Base-by-base conservation (phyloP, 1,140 invertebrate genomes). In the Trinorchestia longiramus region DNA sequence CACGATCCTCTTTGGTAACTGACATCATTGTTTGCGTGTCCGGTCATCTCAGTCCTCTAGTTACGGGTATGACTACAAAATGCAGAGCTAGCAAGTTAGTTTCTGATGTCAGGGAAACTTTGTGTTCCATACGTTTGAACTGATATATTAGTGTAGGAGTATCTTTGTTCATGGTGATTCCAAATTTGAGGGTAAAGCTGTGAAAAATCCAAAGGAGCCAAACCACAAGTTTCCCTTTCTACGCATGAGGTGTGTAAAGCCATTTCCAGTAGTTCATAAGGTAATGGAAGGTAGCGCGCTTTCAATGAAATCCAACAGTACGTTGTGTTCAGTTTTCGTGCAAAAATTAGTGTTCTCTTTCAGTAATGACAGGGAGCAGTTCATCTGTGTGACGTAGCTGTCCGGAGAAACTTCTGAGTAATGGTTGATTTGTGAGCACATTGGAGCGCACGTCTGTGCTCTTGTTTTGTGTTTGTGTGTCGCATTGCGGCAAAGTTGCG, bases 401-500 rank as follows among this genome's bases (percentile, higher is more conserved):
- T 77, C 15, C 1, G 28, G 28, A 15, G 62, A 36, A 77, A 77
- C 1, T 36, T 77, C 15, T 77, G 11, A 77, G 36, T 77, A 28
- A 23, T 15, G 11, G 62, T 36, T 77, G 62, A 36, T 77, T 11
- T 77, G 62, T 11, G 6, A 28, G 1, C 8, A 28, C 62, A 77
- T 3, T 77, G 8, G 15, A 77, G 62, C 62, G 8, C 28, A 77
- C 28, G 62, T 23, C 11, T 77, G 62, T 28, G 36, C 11, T 77
- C 28, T 77, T 19, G 62, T 36, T 77, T 77, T 91, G 19, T 15
- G 87, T 42, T 42, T 91, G 19, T 42, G 88, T 91, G 88, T 15
- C 88, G 88, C 88, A 91, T 42, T 91, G 88, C 88, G 88, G 88
- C 43, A 91, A 77, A 77, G 62, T 77, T 77, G 62, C 62, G 62